Base-by-base conservation (phyloP, 2,888 invertebrate genomes). In the Eupithecia exiguata region DNA sequence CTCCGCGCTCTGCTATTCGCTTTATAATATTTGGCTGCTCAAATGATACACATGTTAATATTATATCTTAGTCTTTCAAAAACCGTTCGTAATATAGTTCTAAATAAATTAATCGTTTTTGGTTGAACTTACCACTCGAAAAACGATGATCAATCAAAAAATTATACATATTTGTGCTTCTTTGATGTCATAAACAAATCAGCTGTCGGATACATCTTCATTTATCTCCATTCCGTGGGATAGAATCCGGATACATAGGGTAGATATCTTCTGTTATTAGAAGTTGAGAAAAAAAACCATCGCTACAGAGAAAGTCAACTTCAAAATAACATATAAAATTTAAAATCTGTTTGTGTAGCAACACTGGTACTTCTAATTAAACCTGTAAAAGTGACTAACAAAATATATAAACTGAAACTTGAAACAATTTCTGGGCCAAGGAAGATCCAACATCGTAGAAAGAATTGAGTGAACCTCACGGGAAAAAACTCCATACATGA, bases 61-160 rank as follows among this genome's bases (percentile, higher is more conserved):
- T 9, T 58, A 21, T 16, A 53, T 21, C 46, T 18, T 46, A n/a
- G 53, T 3, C 53, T 21, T 53, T 21, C 21, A 53, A 21, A 58
- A 12, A 58, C 58, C 62, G 30, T 62, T 35, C 18, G 18, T 18
- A 30, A 49, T 61, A 25, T 18, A 38, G 53, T 38, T 30, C 43
- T 68, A 70, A 40, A 16, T 40, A 73, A 71, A 69, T 61, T 21
- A 67, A 35, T 49, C 69, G 53, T n/a, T 62, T 38, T 18, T 66
- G 38, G 10, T 63, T 67, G 35, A 76, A 76, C 76, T 76, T 76
- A 76, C 76, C 76, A 76, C 73, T 66, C 40, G 43, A 49, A 73
- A 40, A 69, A 69, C 61, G 71, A 71, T 69, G 76, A 30, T 30
- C 68, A 71, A 71, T 71, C 70, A 69, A 66, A 69, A 61, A 21